Base-by-base conservation (phyloP, 1,140 invertebrate genomes). In the Scaptomyza pallida region DNA sequence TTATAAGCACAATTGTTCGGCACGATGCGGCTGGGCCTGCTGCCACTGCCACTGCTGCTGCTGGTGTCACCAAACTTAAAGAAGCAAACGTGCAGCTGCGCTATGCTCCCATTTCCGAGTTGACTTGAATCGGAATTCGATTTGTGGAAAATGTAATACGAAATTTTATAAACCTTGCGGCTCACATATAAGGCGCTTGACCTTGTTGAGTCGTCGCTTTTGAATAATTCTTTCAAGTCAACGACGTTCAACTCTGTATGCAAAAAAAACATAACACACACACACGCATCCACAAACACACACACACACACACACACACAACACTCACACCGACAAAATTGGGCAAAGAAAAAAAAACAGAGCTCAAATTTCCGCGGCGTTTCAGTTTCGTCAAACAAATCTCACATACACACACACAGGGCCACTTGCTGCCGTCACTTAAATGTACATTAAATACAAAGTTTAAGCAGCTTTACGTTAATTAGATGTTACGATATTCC, bases 201-300 rank as follows among this genome's bases (percentile, higher is more conserved):
- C 82, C 82, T 88, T 88, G 82, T 88, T 88, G 61, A 70, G 71
- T 79, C 70, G 61, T 70, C 41, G 65, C 67, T 75, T 78, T 69
- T 86, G 51, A 86, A 88, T 78, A 82, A 88, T 86, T 86, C 82
- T 86, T 85, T 82, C 75, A 75, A 78, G 74, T 88, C 60, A 67
- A 74, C 74, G 71, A 74, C 71, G 71, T 64, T 73, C 26, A 88
- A 77, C 62, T 67, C 73, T 73, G 59, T 78, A 88, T 86, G 83
- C 82, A 86, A 86, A 82, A 83, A 79, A 69, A 60, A 63, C 63
- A 67, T 70, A 45, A 74, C 44, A 75, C 56, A 75, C 30, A 44
- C 60, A 50, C 45, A 80, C 73, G 73, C 43, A 51, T n/a, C n/a
- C 67, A 43, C 55, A 26, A 3, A 52, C 61, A 17, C 72, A 45